Evolutionary conservation across 2,113 vertebrate species (phyloP), one percentile per base, ranked within the genome.

Genomic region (Scytalopus superciliaris): DNA sequence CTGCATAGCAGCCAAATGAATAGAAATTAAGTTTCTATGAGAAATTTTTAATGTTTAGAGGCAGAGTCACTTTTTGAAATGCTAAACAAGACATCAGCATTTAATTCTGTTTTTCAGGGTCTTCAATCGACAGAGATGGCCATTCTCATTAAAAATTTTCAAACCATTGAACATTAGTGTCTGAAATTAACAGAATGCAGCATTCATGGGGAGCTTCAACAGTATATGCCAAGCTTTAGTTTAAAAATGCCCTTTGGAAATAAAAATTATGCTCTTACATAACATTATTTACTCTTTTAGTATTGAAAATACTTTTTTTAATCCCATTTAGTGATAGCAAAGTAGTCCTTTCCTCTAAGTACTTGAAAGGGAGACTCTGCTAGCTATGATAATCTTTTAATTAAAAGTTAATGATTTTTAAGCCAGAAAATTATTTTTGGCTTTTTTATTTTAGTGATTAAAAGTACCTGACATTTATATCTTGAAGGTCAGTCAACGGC

Each of bases 111-210:
- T 93, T 94, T 94, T 94, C 67, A 85, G 72, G 44, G 50, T 89
- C 63, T 94, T 92, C 90, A 47, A 59, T 96, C 70, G 86, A 81
- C 23, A 88, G 59, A 90, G 64, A 95, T 85, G 47, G 80, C 39
- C 44, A 0, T 92, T 96, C 95, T 97, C 84, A 97, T 97, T 97
- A 97, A 97, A 97, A 95, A 17, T 87, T 92, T 97, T 97, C 94
- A 97, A 97, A 59, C 50, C 77, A 89, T 92, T 97, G 96, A 98
- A 96, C 82, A 96, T 96, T 94, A 95, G 69, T 94, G 40, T 91
- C 70, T 97, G 75, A 88, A 92, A 94, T 96, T 92, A 97, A 94
- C n/a, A 84, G 94, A 96, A 91, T 45, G 53, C 37, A 84, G 16
- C 31, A 70, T 94, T 85, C 83, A 76, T 94, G 75, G 31, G 49